Percentiles rank a stretch among this genome's conserved stretches.
Evolutionary conservation across 2,888 invertebrate species (phyloP).

Genomic region (Tupiocoris notatus): DNA sequence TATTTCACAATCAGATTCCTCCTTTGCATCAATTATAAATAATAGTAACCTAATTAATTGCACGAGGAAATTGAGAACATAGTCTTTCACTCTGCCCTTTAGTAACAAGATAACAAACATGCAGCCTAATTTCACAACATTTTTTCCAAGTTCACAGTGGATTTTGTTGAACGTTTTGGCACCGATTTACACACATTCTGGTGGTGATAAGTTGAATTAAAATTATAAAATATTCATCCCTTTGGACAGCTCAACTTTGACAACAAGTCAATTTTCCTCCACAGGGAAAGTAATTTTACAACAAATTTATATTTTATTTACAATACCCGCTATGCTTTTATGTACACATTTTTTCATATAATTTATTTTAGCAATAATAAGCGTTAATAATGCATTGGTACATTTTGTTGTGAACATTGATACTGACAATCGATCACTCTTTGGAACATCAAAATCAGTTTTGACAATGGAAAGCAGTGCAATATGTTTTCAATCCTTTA

Average conservation of each 20-base stretch:
- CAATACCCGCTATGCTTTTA: conserved; percentile 2
- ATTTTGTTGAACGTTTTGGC: conserved; percentile 6
- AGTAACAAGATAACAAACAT: background rate
- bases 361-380: conserved; percentile 1
- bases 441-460: background rate
- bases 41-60: background rate
- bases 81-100: background rate
- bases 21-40: too few relatives aligned
- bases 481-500: too few relatives aligned
- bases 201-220: background rate
- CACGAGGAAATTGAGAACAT: background rate
- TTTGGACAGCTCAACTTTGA: background rate
- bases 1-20: too few relatives aligned
- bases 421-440: background rate
- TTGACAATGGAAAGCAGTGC: background rate
- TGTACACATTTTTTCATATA: background rate
- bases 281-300: background rate
- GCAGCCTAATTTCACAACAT: background rate
- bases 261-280: background rate
- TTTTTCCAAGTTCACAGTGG: background rate
- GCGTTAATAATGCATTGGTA: conserved; percentile 33
- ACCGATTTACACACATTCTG: conserved; percentile 9
- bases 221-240: background rate
- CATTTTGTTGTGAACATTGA: background rate
- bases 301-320: background rate